A percentile compares a stretch with the other conserved stretches of the same genome.
Conservation (phyloP, 2,888 invertebrate species). For the Helobdella robusta region DNA sequence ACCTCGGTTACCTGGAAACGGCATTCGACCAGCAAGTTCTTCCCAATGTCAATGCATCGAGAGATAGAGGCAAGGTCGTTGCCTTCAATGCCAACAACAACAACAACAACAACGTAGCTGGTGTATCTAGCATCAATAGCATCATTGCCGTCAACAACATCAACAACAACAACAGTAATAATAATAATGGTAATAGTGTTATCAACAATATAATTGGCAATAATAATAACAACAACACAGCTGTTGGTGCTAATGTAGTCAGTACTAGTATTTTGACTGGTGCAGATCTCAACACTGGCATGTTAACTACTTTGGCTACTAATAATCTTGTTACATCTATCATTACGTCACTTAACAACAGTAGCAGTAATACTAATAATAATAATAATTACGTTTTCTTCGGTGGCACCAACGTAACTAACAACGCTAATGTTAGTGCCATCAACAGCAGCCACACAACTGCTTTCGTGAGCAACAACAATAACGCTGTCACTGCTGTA, state of each 20-base stretch:
- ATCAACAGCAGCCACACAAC: slow-evolving; percentile 1
- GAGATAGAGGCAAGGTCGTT: neutral
- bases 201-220: neutral
- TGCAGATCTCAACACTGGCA: too few relatives aligned
- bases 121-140: too few relatives aligned
- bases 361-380: slow-evolving; percentile 4
- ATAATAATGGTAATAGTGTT: too few relatives aligned
- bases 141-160: too few relatives aligned
- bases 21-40: slow-evolving; percentile 25
- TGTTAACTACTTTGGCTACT: too few relatives aligned
- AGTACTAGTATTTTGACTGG: too few relatives aligned
- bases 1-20: slow-evolving; percentile 27
- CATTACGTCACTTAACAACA: too few relatives aligned
- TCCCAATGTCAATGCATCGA: neutral
- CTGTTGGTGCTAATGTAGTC: too few relatives aligned
- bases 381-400: neutral
- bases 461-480: neutral
- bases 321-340: too few relatives aligned
- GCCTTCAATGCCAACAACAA: neutral
- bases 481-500: neutral
- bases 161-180: too few relatives aligned
- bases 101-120: too few relatives aligned
- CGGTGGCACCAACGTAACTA: neutral
- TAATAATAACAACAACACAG: too few relatives aligned
- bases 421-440: neutral